These are phyloP conservation scores for Sebastes schlegelii DNA, from an alignment of 2,113 vertebrate species.

Conservation along the genomic window DNA sequence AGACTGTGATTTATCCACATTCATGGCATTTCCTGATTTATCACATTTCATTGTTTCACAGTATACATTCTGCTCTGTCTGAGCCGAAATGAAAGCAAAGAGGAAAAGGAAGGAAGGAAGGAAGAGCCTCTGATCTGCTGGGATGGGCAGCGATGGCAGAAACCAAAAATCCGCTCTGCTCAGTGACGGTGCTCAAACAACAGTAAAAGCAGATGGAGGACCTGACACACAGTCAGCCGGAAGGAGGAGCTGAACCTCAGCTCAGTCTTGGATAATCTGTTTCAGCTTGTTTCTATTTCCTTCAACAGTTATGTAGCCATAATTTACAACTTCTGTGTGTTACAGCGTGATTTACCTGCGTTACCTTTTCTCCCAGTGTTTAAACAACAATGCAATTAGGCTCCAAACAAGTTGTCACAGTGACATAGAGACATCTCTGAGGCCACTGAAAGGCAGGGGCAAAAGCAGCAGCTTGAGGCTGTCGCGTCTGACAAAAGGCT, in stretches of 20 bases:
- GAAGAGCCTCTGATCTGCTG: constrained; percentile 11
- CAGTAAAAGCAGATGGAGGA: constrained; percentile 60
- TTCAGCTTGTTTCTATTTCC: constrained; percentile 20
- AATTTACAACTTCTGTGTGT: neutral
- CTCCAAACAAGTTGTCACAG: neutral
- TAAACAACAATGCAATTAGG: constrained; percentile 35
- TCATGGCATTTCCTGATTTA: neutral
- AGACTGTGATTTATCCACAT: neutral
- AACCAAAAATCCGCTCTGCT: neutral
- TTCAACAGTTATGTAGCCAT: neutral
- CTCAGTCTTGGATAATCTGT: neutral
- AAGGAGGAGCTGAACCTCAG: neutral
- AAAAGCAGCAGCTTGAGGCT: neutral
- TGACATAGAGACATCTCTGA: neutral
- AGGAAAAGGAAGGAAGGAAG: neutral
- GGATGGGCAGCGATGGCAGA: neutral
- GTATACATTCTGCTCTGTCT: neutral
- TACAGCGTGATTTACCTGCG: neutral
- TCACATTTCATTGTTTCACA: constrained; percentile 3
- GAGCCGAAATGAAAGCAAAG: constrained; percentile 19
- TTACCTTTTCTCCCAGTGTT: constrained; percentile 4
- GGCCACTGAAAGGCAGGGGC: constrained; percentile 15
- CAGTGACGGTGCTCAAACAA: constrained; percentile 1
- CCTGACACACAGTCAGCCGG: constrained; percentile 26
- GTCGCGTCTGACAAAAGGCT: constrained; percentile 9